Conservation (phyloP, 2,113 vertebrate species). For the Charina bottae region DNA sequence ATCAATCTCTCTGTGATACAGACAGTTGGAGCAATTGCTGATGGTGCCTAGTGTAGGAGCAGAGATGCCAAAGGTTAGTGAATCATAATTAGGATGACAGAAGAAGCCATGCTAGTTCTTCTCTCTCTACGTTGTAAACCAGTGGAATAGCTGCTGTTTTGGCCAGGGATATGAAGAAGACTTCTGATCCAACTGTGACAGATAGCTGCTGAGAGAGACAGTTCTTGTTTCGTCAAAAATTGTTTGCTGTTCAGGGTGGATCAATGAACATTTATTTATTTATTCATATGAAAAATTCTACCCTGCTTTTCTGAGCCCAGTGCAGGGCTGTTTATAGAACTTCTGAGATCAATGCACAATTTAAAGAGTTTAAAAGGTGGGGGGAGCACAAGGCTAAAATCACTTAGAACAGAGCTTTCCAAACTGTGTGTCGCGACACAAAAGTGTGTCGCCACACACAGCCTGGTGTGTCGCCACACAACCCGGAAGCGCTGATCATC, state of each 20-base stretch:
- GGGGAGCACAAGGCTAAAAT: neutral
- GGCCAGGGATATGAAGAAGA: neutral
- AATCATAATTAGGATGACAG: neutral
- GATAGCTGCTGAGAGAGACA: neutral
- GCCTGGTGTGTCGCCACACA: too few species aligned
- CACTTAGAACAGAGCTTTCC: too few species aligned
- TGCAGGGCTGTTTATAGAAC: neutral
- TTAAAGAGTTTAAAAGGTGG: neutral
- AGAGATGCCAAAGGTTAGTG: neutral
- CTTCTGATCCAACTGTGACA: neutral
- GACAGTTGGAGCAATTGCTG: neutral
- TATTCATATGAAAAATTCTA: neutral
- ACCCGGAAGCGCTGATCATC: too few species aligned
- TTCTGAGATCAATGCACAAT: neutral
- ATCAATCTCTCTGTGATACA: neutral
- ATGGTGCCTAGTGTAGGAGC: neutral
- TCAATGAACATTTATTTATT: neutral
- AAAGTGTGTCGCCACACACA: too few species aligned
- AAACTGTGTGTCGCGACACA: too few species aligned
- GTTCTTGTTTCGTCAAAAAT: neutral
- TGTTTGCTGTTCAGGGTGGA: constrained; percentile 20
- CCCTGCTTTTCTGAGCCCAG: neutral
- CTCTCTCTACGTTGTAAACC: neutral
- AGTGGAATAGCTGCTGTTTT: neutral
- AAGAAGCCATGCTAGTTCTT: constrained; percentile 24